Evolutionary conservation across 2,797 vertebrate genomes (phyloP).

Genomic region (Xenentodon cancila): DNA sequence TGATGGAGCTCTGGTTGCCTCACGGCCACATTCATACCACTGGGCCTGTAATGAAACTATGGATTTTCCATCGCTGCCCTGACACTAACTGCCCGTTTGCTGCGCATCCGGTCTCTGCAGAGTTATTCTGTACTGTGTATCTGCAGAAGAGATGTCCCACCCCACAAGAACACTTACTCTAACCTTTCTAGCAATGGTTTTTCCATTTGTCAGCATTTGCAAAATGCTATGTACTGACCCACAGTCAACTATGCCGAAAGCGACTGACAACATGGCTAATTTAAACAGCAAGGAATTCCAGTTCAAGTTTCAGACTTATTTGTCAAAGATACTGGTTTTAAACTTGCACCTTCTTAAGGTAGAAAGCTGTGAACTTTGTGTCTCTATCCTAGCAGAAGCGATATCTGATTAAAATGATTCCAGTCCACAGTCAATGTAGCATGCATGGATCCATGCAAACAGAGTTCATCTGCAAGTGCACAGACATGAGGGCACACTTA

Average conservation of each 20-base stretch:
- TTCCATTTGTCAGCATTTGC: slow-evolving; percentile 32
- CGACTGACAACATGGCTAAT: too few species aligned
- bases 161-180: slow-evolving; percentile 20
- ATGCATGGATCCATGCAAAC: slow-evolving; percentile 20
- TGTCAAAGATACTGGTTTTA: background rate
- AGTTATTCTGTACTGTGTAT: slow-evolving; percentile 44
- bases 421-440: too few species aligned
- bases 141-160: slow-evolving; percentile 26
- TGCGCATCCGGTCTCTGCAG: slow-evolving; percentile 56
- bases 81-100: slow-evolving; percentile 75
- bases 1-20: slow-evolving; percentile 72
- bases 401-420: too few species aligned
- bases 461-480: slow-evolving; percentile 42
- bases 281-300: too few species aligned
- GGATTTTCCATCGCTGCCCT: slow-evolving; percentile 76
- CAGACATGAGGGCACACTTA: slow-evolving; percentile 43
- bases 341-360: too few species aligned
- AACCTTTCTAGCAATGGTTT: slow-evolving; percentile 36
- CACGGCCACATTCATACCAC: slow-evolving; percentile 72
- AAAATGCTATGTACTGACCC: slow-evolving; percentile 13
- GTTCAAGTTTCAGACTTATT: too few species aligned
- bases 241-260: background rate
- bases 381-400: too few species aligned
- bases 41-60: slow-evolving; percentile 82
- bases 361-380: too few species aligned